Base-by-base conservation (phyloP, 2,113 vertebrate genomes). In the Hydropotes inermis region DNA sequence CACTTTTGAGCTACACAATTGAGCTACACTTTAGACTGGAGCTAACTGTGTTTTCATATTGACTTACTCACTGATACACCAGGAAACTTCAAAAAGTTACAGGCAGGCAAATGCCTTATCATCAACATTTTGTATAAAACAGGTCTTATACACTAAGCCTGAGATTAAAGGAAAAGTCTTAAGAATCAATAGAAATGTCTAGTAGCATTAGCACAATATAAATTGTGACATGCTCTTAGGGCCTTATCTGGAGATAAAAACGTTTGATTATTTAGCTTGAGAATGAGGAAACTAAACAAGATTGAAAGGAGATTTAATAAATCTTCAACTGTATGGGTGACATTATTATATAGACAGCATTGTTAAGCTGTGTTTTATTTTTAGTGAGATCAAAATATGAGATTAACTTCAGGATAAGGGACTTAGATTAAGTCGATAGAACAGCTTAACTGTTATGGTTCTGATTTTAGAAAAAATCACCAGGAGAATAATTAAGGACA, bases 361-460 rank as follows among this genome's bases (percentile, higher is more conserved):
- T 90, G 45, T 85, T 45, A 94, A 94, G 36, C 57, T 97, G 82
- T 58, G 94, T 57, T 84, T 93, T 39, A 95, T 95, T 97, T 87
- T 76, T 33, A 94, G 76, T 11, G 15, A 97, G 81, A 93, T 94
- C n/a, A 93, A 96, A 84, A 82, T 47, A 95, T 94, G 91, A 97
- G 95, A 97, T 97, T 91, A 97, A 94, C 60, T 87, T 83, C 52
- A 89, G n/a, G 76, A 85, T 97, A 95, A 96, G 36, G n/a, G 87
- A 96, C 58, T 97, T 96, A 94, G 95, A 79, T 97, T 95, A 97
- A 87, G 11, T 91, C 27, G 70, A 17, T 82, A 33, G 55, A 97
- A 93, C 16, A 94, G 92, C 27, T 93, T 95, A 45, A 89, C 13
- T 87, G 11, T 52, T 54, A 54, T 89, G n/a, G n/a, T 86, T 74